Conservation (phyloP, 2,888 invertebrate genomes). For the Quadroppia sp. region DNA sequence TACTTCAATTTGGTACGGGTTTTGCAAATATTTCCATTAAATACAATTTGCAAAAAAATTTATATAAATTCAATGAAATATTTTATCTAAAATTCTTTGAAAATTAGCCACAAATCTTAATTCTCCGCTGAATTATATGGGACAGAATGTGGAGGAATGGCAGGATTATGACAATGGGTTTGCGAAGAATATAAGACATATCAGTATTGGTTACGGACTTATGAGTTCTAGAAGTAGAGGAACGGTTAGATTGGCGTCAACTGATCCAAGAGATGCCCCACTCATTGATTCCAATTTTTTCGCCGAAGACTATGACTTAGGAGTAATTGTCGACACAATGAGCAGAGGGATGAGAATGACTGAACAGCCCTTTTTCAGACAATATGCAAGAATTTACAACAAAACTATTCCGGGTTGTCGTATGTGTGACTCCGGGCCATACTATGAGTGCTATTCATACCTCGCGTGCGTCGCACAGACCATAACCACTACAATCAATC, state of each 20-base stretch:
- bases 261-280: too few species aligned
- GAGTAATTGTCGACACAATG: conserved; percentile 34
- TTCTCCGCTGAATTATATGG: too few species aligned
- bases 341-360: conserved; percentile 34
- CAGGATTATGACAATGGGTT: conserved; percentile 22
- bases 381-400: too few species aligned
- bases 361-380: too few species aligned
- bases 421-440: conserved; percentile 18
- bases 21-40: neutral
- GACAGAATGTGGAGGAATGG: conserved; percentile 13
- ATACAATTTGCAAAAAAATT: neutral
- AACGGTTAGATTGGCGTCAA: too few species aligned
- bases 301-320: conserved; percentile 29
- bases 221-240: conserved; percentile 31
- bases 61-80: too few species aligned
- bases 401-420: too few species aligned
- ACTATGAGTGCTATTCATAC: conserved; percentile 40
- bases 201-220: conserved; percentile 34
- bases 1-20: too few species aligned
- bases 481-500: conserved; percentile 32
- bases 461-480: conserved; percentile 38
- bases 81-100: too few species aligned
- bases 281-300: conserved; percentile 38
- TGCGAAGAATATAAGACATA: conserved; percentile 18
- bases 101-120: too few species aligned